Conservation (phyloP, 2,797 vertebrate species). For the Lindbergichthys nudifrons region DNA sequence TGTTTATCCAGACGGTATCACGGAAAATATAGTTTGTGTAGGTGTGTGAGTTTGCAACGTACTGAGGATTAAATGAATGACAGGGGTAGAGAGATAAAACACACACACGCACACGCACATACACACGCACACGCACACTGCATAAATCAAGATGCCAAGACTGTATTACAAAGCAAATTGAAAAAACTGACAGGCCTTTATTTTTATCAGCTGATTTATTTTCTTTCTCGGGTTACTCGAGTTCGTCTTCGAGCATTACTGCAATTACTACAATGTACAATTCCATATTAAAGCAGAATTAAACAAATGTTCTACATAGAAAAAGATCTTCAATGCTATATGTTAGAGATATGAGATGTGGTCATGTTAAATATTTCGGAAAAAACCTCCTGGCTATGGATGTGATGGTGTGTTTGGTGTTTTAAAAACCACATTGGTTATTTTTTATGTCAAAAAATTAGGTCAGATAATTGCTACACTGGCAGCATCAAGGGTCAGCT, state of each 20-base stretch:
- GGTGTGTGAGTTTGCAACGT: constrained; percentile 38
- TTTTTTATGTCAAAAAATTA: constrained; percentile 64
- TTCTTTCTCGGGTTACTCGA: constrained; percentile 36
- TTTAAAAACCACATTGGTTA: constrained; percentile 33
- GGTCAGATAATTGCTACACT: constrained; percentile 66
- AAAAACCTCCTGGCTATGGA: constrained; percentile 47
- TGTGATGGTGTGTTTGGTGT: constrained; percentile 38
- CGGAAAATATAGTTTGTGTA: constrained; percentile 13
- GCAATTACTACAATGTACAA: constrained; percentile 36
- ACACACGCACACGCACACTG: constrained; percentile 13
- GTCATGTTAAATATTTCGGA: constrained; percentile 56
- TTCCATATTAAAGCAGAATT: constrained; percentile 51
- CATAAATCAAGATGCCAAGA: constrained; percentile 47
- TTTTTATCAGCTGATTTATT: constrained; percentile 40
- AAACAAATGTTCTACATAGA: constrained; percentile 37
- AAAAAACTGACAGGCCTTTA: constrained; percentile 45
- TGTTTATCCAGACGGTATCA: constrained; percentile 41
- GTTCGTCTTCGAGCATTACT: constrained; percentile 35
- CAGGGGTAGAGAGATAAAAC: constrained; percentile 44
- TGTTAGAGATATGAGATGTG: constrained; percentile 41
- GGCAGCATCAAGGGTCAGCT: constrained; percentile 61
- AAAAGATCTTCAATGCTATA: constrained; percentile 47
- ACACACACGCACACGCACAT: constrained; percentile 27
- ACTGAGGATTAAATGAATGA: constrained; percentile 61
- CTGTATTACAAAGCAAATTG: constrained; percentile 44